These are phyloP conservation scores for Salvelinus sp. DNA, from an alignment of 2,113 vertebrate genomes.

Conservation along the genomic window DNA sequence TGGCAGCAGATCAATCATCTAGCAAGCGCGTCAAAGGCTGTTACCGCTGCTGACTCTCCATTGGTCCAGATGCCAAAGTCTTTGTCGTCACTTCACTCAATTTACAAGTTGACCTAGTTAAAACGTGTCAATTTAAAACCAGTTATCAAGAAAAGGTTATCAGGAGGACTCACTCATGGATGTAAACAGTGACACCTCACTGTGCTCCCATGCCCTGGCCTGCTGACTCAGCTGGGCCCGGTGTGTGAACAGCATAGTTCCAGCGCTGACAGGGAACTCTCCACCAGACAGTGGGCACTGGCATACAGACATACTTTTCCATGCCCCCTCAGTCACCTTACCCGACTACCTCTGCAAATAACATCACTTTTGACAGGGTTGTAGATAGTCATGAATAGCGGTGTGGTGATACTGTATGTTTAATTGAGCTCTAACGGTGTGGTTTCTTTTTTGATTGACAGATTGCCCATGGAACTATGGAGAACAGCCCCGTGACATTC, in stretches of 20 bases:
- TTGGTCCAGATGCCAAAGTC: background rate
- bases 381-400: too few species aligned
- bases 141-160: too few species aligned
- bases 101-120: too few species aligned
- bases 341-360: background rate
- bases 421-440: background rate
- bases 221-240: constrained; percentile 5
- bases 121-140: too few species aligned
- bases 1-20: background rate
- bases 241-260: background rate
- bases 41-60: background rate
- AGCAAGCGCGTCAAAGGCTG: background rate
- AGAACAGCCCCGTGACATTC: constrained; percentile 95
- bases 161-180: background rate
- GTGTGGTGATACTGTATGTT: too few species aligned
- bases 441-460: constrained; percentile 42
- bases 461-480: constrained; percentile 91
- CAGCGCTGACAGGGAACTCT: background rate
- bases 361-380: background rate
- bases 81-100: background rate
- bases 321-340: background rate
- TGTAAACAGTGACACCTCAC: constrained; percentile 30
- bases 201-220: constrained; percentile 16
- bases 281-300: background rate
- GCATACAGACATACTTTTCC: background rate